phyloP scores from a whole-genome alignment of 2,797 vertebrate species.

The Trachops cirrhosus region DNA sequence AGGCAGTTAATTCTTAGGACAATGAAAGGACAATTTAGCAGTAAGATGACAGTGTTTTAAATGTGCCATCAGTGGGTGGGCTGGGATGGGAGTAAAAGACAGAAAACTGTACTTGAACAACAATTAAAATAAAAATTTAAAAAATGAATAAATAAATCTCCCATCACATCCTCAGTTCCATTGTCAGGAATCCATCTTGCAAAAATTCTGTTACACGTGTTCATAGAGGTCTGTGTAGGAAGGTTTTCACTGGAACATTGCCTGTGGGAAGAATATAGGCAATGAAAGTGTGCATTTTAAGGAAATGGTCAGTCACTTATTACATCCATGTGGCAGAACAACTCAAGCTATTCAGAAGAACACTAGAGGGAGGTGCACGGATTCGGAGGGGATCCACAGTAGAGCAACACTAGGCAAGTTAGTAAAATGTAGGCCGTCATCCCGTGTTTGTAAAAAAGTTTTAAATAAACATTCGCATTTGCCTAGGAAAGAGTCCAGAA shows the following conservation, averaged over 20 bases:
- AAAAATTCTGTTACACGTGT: fast-evolving
- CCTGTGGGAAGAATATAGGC: not conserved
- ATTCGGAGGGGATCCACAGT: fast-evolving
- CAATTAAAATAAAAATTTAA: too few relatives aligned
- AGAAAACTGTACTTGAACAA: too few relatives aligned
- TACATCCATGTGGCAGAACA: fast-evolving
- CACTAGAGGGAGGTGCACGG: not conserved
- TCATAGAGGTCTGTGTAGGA: not conserved
- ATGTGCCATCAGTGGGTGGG: fast-evolving
- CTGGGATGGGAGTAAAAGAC: too few relatives aligned
- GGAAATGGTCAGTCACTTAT: not conserved
- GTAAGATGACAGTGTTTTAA: not conserved
- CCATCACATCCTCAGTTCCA: fast-evolving
- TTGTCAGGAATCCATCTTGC: not conserved
- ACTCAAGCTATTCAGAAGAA: not conserved
- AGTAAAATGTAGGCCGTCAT: not conserved
- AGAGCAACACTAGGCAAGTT: fast-evolving
- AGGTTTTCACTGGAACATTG: not conserved
- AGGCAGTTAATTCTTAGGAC: not conserved
- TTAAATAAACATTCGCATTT: not conserved
- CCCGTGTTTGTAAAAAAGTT: not conserved
- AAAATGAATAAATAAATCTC: too few relatives aligned
- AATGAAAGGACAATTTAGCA: not conserved
- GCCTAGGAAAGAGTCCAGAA: not conserved
- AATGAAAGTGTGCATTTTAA: not conserved